Conservation (phyloP, 2,888 invertebrate genomes). For the Portevinia maculata region DNA sequence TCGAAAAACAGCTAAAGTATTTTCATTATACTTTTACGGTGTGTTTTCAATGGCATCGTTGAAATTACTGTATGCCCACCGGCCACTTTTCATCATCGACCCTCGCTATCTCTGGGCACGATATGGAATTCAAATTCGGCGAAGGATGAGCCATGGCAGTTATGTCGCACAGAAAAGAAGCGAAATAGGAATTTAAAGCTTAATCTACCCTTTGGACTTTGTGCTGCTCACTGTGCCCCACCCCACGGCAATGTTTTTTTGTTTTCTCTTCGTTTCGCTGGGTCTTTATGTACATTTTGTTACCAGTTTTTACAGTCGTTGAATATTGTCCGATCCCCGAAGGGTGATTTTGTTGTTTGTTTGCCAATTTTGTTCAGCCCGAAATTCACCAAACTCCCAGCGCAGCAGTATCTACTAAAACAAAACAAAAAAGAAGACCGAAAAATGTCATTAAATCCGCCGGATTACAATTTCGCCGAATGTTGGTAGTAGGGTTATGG, state of each 20-base stretch:
- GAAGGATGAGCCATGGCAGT: slow-evolving; percentile 33
- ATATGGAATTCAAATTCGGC: slow-evolving; percentile 47
- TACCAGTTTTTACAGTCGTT: slow-evolving; percentile 57
- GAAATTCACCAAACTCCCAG: slow-evolving; percentile 66
- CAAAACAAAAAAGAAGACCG: slow-evolving; percentile 40
- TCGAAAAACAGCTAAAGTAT: slow-evolving; percentile 49
- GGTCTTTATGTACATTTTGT: slow-evolving; percentile 46
- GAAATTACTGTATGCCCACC: slow-evolving; percentile 61
- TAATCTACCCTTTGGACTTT: slow-evolving; percentile 47
- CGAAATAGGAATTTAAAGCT: slow-evolving; percentile 59
- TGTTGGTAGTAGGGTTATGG: slow-evolving; percentile 65
- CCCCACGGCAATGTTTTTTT: slow-evolving; percentile 3
- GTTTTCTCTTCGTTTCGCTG: background rate
- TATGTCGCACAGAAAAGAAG: slow-evolving; percentile 23
- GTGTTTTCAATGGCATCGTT: slow-evolving; percentile 68
- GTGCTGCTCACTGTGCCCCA: background rate
- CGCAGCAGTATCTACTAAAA: slow-evolving; percentile 44
- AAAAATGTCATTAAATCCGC: slow-evolving; percentile 72
- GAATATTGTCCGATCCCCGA: slow-evolving; percentile 51
- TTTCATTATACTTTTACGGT: slow-evolving; percentile 71
- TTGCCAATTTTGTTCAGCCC: slow-evolving; percentile 68
- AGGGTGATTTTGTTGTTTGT: slow-evolving; percentile 67
- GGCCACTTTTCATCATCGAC: slow-evolving; percentile 67
- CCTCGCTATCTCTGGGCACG: slow-evolving; percentile 41
- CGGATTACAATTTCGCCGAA: slow-evolving; percentile 70